Evolutionary conservation across 1,140 invertebrate species (phyloP), one percentile per base, ranked within the genome.

Genomic region (Monomorium pharaonis): DNA sequence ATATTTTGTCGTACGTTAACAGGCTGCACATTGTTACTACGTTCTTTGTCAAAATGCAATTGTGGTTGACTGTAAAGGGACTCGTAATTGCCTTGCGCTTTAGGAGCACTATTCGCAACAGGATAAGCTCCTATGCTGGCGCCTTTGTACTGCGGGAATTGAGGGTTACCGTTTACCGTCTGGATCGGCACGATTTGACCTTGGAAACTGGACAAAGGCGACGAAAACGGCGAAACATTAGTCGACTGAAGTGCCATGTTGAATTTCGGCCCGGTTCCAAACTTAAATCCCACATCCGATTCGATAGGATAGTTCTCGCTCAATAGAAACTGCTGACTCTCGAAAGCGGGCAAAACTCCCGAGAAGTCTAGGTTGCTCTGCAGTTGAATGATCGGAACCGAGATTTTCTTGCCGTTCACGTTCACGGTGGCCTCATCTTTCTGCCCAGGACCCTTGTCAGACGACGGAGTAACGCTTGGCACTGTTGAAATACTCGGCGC

Each of bases 61-160:
- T 94, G 94, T 1, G 93, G 90, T 69, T 95, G 94, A 33, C 88
- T 21, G 69, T 63, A 88, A 85, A 49, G 93, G 62, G 56, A 89
- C 63, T 67, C 94, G 85, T 95, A 95, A 74, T 49, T 85, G 27
- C 81, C 86, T 37, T 3, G 88, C 16, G 33, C 70, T 88, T 51
- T 70, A 27, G 37, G 18, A 81, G 62, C 33, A 69, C 54, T 67
- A 69, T 21, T 80, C 9, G 83, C 14, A 58, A 44, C n/a, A 0
- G 84, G 76, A 21, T 83, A 86, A 54, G 67, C 47, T 44, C 84
- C 60, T 5, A 93, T 21, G 58, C 84, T 85, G 0, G 88, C 90
- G 12, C 88, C 92, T 77, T 92, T 90, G 78, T 88, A 94, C 30
- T 88, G 90, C 0, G 93, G 89, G 72, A 92, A 92, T 54, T 92